Evolutionary conservation across 1,140 invertebrate genomes (phyloP).

Genomic region (Centruroides sculpturatus): DNA sequence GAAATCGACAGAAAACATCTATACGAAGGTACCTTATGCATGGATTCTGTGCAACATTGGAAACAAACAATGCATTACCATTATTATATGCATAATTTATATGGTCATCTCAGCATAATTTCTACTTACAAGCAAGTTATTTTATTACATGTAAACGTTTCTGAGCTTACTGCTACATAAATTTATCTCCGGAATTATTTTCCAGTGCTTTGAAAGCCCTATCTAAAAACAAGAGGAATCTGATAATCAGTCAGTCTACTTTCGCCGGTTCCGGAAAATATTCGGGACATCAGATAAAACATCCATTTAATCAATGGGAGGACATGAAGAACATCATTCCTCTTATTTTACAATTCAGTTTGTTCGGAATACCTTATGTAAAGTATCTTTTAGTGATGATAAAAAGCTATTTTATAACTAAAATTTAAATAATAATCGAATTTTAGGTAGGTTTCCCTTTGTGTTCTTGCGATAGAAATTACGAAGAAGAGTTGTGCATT

Average conservation of each 20-base stretch:
- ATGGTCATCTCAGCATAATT: constrained; percentile 56
- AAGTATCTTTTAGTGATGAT: background rate
- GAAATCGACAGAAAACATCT: constrained; percentile 28
- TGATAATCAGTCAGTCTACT: constrained; percentile 36
- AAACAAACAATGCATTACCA: constrained; percentile 43
- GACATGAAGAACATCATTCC: constrained; percentile 33
- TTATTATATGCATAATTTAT: constrained; percentile 69
- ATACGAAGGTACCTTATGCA: constrained; percentile 60
- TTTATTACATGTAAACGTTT: constrained; percentile 19
- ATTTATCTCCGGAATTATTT: too few species aligned
- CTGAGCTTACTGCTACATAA: too few species aligned
- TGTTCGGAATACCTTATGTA: constrained; percentile 7
- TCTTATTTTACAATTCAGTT: constrained; percentile 4
- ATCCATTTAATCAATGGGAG: constrained; percentile 32
- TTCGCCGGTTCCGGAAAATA: constrained; percentile 38
- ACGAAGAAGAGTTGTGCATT: constrained; percentile 43
- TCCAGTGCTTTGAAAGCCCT: constrained; percentile 48
- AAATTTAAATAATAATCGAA: background rate
- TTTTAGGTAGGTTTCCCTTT: constrained; percentile 68
- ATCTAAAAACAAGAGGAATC: constrained; percentile 34
- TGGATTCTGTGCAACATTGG: constrained; percentile 41
- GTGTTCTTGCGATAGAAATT: constrained; percentile 43
- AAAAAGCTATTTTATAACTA: too few species aligned
- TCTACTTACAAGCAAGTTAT: constrained; percentile 50
- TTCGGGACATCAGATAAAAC: constrained; percentile 40